These are phyloP conservation scores for Lophius piscatorius DNA, from an alignment of 2,113 vertebrate genomes.

Conservation along the genomic window DNA sequence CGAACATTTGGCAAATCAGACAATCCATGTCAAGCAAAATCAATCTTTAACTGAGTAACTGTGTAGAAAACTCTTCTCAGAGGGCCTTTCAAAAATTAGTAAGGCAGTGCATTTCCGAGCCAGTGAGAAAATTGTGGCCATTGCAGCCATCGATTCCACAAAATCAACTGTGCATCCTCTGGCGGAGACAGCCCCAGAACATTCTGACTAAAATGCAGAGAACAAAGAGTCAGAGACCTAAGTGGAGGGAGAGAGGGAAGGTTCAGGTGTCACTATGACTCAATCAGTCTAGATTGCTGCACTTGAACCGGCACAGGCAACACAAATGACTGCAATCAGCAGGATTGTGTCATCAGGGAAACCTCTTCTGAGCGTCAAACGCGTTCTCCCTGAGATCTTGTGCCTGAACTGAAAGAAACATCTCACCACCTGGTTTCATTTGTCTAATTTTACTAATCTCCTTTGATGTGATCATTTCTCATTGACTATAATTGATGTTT, in stretches of 20 bases:
- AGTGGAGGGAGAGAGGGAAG: conserved; percentile 25
- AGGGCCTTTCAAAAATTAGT: neutral
- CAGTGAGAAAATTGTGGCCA: neutral
- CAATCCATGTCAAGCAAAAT: too few relatives aligned
- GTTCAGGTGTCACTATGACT: conserved; percentile 56
- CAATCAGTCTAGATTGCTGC: conserved; percentile 63
- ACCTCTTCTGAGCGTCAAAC: conserved; percentile 41
- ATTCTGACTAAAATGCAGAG: neutral
- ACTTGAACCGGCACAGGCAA: conserved; percentile 57
- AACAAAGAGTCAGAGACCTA: conserved; percentile 6
- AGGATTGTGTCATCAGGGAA: conserved; percentile 30
- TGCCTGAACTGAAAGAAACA: neutral
- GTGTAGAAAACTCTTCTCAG: neutral
- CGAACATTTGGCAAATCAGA: conserved; percentile 17
- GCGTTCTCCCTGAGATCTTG: neutral
- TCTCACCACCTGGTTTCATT: too few relatives aligned
- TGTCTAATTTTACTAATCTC: too few relatives aligned
- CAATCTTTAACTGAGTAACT: too few relatives aligned
- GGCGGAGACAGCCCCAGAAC: neutral
- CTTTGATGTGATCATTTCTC: too few relatives aligned
- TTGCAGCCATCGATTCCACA: neutral
- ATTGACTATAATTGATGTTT: too few relatives aligned
- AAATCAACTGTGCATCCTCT: conserved; percentile 1
- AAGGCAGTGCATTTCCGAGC: neutral
- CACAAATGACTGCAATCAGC: conserved; percentile 64